phyloP scores from a whole-genome alignment of 2,888 invertebrate species.

The Zeuzera pyrina region DNA sequence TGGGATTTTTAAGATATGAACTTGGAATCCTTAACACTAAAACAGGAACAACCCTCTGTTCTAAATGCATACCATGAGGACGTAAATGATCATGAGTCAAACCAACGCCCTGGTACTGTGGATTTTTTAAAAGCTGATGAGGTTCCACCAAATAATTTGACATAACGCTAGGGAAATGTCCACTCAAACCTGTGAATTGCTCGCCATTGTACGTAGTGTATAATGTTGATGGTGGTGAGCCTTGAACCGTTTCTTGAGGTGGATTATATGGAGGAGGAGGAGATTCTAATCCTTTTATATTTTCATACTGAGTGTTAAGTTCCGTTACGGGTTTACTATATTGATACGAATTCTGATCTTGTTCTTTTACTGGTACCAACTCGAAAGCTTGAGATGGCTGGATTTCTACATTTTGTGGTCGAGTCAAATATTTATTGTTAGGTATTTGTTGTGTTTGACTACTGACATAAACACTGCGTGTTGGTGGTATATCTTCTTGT shows the following conservation, averaged over 20 bases:
- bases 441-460: slow-evolving; percentile 19
- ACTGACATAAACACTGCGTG: slow-evolving; percentile 16
- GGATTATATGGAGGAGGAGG: slow-evolving; percentile 32
- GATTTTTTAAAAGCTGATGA: slow-evolving; percentile 51
- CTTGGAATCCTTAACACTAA: slow-evolving; percentile 72
- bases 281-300: slow-evolving; percentile 29
- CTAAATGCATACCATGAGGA: slow-evolving; percentile 40
- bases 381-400: slow-evolving; percentile 73
- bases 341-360: slow-evolving; percentile 36
- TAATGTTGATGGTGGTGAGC: slow-evolving; percentile 39
- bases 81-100: slow-evolving; percentile 60
- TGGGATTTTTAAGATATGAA: slow-evolving; percentile 66
- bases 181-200: slow-evolving; percentile 53
- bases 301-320: slow-evolving; percentile 35
- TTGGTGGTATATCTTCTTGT: slow-evolving; percentile 74
- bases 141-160: slow-evolving; percentile 61
- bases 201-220: slow-evolving; percentile 65
- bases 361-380: slow-evolving; percentile 48
- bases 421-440: slow-evolving; percentile 24
- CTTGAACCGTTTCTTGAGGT: too few species aligned
- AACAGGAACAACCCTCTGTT: slow-evolving; percentile 69
- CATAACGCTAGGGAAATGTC: slow-evolving; percentile 62
- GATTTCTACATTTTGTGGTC: slow-evolving; percentile 66
- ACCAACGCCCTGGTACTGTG: slow-evolving; percentile 65
- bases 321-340: slow-evolving; percentile 42